A percentile compares a stretch with the other conserved stretches of the same genome.
phyloP scores from a whole-genome alignment of 2,888 invertebrate species.

The Drosophila multiciliata region DNA sequence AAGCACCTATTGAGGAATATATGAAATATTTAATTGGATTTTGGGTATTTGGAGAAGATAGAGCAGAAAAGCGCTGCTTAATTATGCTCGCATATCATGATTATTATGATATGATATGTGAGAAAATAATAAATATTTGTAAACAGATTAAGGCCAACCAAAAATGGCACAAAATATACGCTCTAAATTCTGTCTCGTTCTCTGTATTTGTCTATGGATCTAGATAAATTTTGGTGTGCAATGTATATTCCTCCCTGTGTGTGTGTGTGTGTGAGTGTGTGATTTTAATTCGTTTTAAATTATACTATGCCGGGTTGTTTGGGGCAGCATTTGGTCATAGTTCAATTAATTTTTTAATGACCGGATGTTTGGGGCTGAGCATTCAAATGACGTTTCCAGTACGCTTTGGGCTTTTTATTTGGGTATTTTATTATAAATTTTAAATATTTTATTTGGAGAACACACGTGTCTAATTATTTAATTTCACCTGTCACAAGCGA shows the following conservation, averaged over 20 bases:
- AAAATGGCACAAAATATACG: constrained; percentile 50
- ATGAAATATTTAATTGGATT: constrained; percentile 19
- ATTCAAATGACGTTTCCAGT: constrained; percentile 66
- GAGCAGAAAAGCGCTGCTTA: constrained; percentile 31
- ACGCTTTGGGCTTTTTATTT: constrained; percentile 9
- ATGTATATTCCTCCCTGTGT: background rate
- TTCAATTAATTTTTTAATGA: constrained; percentile 75
- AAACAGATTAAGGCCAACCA: constrained; percentile 21
- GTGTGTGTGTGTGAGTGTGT: constrained; percentile 33
- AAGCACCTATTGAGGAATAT: constrained; percentile 43
- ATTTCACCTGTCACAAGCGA: constrained; percentile 45
- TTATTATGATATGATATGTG: constrained; percentile 28
- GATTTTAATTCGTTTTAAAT: constrained; percentile 75
- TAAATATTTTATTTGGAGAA: background rate
- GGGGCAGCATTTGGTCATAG: constrained; percentile 67
- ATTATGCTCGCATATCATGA: constrained; percentile 19
- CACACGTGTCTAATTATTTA: background rate
- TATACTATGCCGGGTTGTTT: constrained; percentile 63
- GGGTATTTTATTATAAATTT: constrained; percentile 9
- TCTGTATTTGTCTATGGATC: constrained; percentile 39
- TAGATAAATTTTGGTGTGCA: constrained; percentile 37
- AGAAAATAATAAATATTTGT: background rate
- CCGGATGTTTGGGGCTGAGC: constrained; percentile 61
- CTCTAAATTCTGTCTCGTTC: constrained; percentile 23
- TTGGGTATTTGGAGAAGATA: constrained; percentile 17